A percentile compares a stretch with the other conserved stretches of the same genome.
Evolutionary conservation across 2,888 invertebrate genomes (phyloP).

Genomic region (Erebia aethiops): DNA sequence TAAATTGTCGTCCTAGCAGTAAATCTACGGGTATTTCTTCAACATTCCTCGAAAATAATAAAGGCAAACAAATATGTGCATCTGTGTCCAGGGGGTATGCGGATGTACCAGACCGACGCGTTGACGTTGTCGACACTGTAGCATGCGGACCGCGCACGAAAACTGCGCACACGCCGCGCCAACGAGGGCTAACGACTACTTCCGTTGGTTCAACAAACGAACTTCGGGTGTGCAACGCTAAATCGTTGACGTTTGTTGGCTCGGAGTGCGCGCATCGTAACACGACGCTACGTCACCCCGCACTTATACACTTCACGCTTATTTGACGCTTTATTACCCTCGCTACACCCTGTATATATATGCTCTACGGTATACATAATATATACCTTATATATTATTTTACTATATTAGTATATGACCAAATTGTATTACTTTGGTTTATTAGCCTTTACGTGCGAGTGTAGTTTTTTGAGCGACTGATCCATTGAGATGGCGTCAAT

Average conservation of each 20-base stretch:
- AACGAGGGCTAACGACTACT: neutral
- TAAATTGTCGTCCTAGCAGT: neutral
- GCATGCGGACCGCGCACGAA: slow-evolving; percentile 32
- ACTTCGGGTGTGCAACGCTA: neutral
- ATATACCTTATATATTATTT: slow-evolving; percentile 38
- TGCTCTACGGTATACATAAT: slow-evolving; percentile 50
- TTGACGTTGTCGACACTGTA: slow-evolving; percentile 25
- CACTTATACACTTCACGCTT: slow-evolving; percentile 61
- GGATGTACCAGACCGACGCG: slow-evolving; percentile 30
- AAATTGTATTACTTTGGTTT: slow-evolving; percentile 63
- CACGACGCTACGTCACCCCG: slow-evolving; percentile 53
- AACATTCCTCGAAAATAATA: neutral
- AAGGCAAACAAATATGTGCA: slow-evolving; percentile 18
- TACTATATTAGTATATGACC: slow-evolving; percentile 48
- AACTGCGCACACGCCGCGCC: neutral
- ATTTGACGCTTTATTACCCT: slow-evolving; percentile 51
- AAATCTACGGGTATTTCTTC: neutral
- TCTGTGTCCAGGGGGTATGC: slow-evolving; percentile 30
- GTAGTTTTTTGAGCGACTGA: neutral
- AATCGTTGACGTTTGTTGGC: neutral
- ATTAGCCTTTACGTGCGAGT: neutral
- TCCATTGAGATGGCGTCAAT: no score
- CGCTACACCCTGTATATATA: slow-evolving; percentile 58
- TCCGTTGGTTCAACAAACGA: neutral
- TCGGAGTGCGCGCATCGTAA: slow-evolving; percentile 44